Percentiles rank a stretch among this genome's conserved stretches.
phyloP scores from a whole-genome alignment of 1,140 invertebrate genomes.

The Hydropsyche tenuis region DNA sequence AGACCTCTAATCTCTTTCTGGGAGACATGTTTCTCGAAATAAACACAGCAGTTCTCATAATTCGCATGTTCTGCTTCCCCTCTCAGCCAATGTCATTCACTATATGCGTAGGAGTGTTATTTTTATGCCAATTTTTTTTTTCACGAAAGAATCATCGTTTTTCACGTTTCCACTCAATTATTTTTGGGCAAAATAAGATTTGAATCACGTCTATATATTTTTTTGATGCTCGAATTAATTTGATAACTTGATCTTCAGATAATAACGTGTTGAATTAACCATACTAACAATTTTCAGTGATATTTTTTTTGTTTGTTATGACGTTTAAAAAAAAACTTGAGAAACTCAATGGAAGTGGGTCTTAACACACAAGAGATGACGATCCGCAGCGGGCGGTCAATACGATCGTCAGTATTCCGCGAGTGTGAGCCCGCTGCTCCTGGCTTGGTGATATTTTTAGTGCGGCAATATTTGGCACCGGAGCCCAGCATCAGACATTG shows the following conservation, averaged over 20 bases:
- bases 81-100: slow-evolving; percentile 35
- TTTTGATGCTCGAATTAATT: not conserved
- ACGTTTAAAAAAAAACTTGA: not conserved
- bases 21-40: slow-evolving; percentile 14
- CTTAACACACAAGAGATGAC: slow-evolving; percentile 28
- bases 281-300: no score
- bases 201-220: not conserved
- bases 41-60: slow-evolving; percentile 29
- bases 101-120: slow-evolving; percentile 37
- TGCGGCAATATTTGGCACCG: slow-evolving; percentile 56
- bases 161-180: no score
- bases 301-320: no score
- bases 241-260: no score
- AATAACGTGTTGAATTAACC: no score
- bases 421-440: slow-evolving; percentile 34
- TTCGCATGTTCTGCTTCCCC: slow-evolving; percentile 24
- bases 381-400: slow-evolving; percentile 40
- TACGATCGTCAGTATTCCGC: slow-evolving; percentile 25
- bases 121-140: slow-evolving; percentile 27
- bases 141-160: not conserved
- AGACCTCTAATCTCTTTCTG: slow-evolving; percentile 14
- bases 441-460: slow-evolving; percentile 55
- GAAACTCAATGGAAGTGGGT: not conserved
- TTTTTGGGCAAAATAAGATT: no score
- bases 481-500: slow-evolving; percentile 38